These are phyloP conservation scores for Catharus fuscescens DNA, from an alignment of 2,113 vertebrate genomes.

Conservation along the genomic window DNA sequence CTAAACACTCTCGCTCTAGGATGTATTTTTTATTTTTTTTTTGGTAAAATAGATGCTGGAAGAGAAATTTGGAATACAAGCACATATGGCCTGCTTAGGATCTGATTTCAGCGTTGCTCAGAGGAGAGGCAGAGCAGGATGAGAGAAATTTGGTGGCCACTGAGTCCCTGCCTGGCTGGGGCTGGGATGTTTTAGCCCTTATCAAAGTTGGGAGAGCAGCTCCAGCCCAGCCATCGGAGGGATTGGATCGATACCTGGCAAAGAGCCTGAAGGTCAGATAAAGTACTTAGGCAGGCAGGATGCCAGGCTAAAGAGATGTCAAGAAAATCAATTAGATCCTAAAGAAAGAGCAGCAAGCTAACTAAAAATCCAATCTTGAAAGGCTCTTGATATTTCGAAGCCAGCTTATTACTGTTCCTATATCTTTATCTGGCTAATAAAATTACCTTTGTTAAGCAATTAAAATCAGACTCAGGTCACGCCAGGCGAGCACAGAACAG, in stretches of 20 bases:
- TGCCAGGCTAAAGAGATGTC: conserved; percentile 88
- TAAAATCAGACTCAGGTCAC: conserved; percentile 69
- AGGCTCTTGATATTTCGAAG: conserved; percentile 75
- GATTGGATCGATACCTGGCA: conserved; percentile 80
- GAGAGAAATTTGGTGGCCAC: conserved; percentile 77
- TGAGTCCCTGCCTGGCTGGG: conserved; percentile 76
- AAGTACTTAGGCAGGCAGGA: conserved; percentile 87
- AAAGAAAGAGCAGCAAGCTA: conserved; percentile 81
- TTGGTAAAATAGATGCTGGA: conserved; percentile 23
- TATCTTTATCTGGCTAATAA: conserved; percentile 79
- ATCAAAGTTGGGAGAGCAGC: conserved; percentile 80
- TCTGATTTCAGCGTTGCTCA: conserved; percentile 61
- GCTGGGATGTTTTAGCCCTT: conserved; percentile 79
- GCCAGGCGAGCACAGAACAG: conserved; percentile 46
- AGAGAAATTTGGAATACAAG: conserved; percentile 31
- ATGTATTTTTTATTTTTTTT: not conserved
- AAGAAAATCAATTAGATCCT: conserved; percentile 87
- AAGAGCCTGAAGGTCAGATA: conserved; percentile 83
- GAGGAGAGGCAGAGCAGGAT: conserved; percentile 61
- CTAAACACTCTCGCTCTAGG: conserved; percentile 9
- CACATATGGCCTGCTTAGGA: conserved; percentile 46
- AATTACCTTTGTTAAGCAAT: conserved; percentile 80
- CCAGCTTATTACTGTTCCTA: conserved; percentile 73
- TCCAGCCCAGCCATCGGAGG: conserved; percentile 71
- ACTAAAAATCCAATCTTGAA: conserved; percentile 81